phyloP scores from a whole-genome alignment of 2,888 invertebrate species.

The Invenusta paracnida region DNA sequence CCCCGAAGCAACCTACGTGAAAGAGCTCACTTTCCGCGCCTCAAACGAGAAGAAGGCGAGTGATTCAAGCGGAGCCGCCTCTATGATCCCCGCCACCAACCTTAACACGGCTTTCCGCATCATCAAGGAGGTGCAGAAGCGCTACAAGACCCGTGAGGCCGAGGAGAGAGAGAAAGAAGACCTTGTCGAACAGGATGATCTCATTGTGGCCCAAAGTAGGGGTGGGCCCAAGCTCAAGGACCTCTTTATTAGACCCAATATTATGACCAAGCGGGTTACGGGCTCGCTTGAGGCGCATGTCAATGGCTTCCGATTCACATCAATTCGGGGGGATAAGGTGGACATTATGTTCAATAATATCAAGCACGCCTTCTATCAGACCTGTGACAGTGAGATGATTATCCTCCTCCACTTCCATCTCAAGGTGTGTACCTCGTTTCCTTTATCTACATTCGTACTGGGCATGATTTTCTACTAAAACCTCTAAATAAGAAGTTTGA shows the following conservation, averaged over 20 bases:
- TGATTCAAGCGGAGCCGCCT: constrained; percentile 89
- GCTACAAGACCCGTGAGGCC: constrained; percentile 92
- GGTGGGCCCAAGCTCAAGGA: constrained; percentile 96
- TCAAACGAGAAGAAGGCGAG: constrained; percentile 96
- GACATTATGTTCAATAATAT: constrained; percentile 98
- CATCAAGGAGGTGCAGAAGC: constrained; percentile 98
- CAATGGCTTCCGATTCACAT: constrained; percentile 88
- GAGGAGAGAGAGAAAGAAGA: constrained; percentile 83
- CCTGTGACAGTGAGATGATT: constrained; percentile 98
- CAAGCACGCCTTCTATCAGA: constrained; percentile 97
- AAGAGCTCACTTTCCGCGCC: constrained; percentile 96
- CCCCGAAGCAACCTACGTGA: constrained; percentile 91
- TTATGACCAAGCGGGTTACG: constrained; percentile 79
- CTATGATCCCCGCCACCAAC: constrained; percentile 91
- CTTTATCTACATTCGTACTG: too few species aligned
- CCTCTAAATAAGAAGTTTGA: too few species aligned
- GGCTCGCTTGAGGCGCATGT: constrained; percentile 78
- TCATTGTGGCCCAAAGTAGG: constrained; percentile 86
- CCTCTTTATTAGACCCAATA: constrained; percentile 95
- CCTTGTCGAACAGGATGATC: constrained; percentile 92
- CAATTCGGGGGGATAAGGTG: constrained; percentile 97
- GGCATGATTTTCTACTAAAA: too few species aligned
- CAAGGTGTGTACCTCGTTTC: too few species aligned
- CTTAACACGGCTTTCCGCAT: constrained; percentile 90
- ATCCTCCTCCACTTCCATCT: constrained; percentile 96